A percentile compares a stretch with the other conserved stretches of the same genome.
Evolutionary conservation across 2,113 vertebrate genomes (phyloP).

Genomic region (Loxodonta africana): DNA sequence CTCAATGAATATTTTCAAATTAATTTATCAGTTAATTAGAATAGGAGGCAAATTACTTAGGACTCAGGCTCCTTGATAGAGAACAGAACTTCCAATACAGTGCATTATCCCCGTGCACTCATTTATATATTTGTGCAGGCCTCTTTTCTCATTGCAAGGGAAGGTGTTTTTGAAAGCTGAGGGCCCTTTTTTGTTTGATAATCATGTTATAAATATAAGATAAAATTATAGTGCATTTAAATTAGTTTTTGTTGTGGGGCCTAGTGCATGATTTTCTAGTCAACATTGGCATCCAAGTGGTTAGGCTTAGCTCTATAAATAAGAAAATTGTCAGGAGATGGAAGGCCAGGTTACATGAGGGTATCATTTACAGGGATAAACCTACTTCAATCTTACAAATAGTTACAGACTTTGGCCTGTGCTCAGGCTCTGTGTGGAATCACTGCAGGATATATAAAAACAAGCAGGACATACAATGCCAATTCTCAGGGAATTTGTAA

Average conservation of each 20-base stretch:
- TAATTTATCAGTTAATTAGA: too few relatives aligned
- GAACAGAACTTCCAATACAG: too few relatives aligned
- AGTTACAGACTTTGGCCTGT: not conserved
- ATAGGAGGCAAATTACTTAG: too few relatives aligned
- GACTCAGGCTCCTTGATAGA: not conserved
- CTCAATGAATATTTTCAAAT: too few relatives aligned
- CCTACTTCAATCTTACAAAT: not conserved
- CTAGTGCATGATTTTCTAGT: not conserved
- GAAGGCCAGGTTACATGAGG: not conserved
- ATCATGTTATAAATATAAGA: not conserved
- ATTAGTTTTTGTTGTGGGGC: not conserved
- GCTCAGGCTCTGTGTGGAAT: not conserved
- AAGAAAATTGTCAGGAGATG: not conserved
- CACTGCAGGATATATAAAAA: not conserved
- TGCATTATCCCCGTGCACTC: too few relatives aligned
- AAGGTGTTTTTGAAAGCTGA: too few relatives aligned
- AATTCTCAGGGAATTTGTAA: not conserved
- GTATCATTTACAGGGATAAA: not conserved
- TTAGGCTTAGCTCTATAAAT: not conserved
- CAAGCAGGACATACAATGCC: fast-evolving
- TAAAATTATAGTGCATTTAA: not conserved
- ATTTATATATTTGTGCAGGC: too few relatives aligned
- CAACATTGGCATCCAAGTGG: not conserved
- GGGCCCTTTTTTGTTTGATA: not conserved
- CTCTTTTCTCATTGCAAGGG: too few relatives aligned